Conservation (phyloP, 1,140 invertebrate species). For the Meteorus sp. region DNA sequence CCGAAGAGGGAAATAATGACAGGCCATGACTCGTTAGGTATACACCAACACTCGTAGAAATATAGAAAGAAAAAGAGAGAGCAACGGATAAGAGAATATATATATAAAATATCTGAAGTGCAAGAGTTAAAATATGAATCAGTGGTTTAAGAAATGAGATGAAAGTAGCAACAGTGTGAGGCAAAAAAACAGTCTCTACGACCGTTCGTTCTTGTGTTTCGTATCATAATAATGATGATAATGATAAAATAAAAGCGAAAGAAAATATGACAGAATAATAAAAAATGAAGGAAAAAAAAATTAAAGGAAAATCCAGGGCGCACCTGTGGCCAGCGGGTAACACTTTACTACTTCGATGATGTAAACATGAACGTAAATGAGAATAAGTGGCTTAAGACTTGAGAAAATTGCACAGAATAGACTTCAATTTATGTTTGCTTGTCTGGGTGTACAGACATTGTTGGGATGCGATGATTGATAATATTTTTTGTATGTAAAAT, state of each 20-base stretch:
- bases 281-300: conserved; percentile 27
- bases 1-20: conserved; percentile 53
- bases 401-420: conserved; percentile 46
- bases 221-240: not conserved
- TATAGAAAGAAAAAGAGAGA: conserved; percentile 5
- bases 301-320: conserved; percentile 44
- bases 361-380: conserved; percentile 56
- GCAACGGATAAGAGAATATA: not conserved
- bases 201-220: not conserved
- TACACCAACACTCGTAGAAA: conserved; percentile 38
- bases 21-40: conserved; percentile 54
- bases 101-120: too few species aligned
- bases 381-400: conserved; percentile 47
- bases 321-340: conserved; percentile 52
- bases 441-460: not conserved
- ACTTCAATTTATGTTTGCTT: too few species aligned
- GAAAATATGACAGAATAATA: conserved; percentile 24
- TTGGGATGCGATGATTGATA: not conserved
- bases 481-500: too few species aligned
- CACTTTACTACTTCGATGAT: conserved; percentile 56
- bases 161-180: too few species aligned
- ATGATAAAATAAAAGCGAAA: not conserved
- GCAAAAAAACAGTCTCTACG: not conserved
- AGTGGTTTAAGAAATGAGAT: too few species aligned
- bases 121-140: too few species aligned